Evolutionary conservation across 2,113 vertebrate species (phyloP).

Genomic region (Pedionomus torquatus): DNA sequence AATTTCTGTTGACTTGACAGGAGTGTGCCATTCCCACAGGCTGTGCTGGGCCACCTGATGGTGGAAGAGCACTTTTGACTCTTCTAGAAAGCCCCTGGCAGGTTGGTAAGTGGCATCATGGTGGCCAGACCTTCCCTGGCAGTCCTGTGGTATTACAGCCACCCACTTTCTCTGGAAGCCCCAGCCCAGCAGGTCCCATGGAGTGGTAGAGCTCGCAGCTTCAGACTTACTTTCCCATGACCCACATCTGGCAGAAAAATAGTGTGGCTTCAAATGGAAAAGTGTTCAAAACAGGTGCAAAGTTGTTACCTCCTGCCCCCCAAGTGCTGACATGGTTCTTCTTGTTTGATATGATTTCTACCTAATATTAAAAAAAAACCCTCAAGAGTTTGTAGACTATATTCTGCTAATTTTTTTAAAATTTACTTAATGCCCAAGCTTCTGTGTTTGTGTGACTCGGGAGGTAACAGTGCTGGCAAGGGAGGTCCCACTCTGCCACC

Average conservation of each 20-base stretch:
- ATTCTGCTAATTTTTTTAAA: fast-evolving
- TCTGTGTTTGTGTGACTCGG: neutral
- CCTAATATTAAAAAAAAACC: neutral
- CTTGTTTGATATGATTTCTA: neutral
- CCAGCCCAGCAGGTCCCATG: too few relatives aligned
- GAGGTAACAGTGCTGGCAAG: neutral
- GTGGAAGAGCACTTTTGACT: too few relatives aligned
- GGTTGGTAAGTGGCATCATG: too few relatives aligned
- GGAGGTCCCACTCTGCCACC: neutral
- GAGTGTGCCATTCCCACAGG: too few relatives aligned
- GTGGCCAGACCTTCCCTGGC: too few relatives aligned
- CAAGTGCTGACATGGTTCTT: neutral
- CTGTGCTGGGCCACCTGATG: too few relatives aligned
- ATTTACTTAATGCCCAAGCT: neutral
- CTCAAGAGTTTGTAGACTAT: neutral
- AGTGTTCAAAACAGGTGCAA: neutral
- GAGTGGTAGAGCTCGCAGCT: too few relatives aligned
- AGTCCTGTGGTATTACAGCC: too few relatives aligned
- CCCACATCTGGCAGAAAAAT: neutral
- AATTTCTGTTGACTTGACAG: too few relatives aligned
- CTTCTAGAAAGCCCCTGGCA: too few relatives aligned
- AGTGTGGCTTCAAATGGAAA: neutral
- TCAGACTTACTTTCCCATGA: neutral
- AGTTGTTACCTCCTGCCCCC: neutral
- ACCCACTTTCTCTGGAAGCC: too few relatives aligned